Percentiles rank a stretch among this genome's conserved stretches.
Conservation (phyloP, 2,113 vertebrate species). For the Maccullochella peelii region DNA sequence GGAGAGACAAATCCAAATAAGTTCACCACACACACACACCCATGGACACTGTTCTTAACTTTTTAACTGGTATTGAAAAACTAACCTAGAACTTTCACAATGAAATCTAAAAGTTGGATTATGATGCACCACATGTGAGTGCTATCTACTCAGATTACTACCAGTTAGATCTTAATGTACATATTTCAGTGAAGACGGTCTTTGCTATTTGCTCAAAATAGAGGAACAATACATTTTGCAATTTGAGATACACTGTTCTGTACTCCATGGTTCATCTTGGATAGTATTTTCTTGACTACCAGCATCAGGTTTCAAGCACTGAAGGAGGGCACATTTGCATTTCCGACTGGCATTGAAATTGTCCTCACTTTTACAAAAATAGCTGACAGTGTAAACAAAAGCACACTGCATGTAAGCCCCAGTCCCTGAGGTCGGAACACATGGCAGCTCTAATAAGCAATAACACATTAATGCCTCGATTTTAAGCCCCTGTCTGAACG, state of each 20-base stretch:
- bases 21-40: constrained; percentile 15
- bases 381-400: constrained; percentile 40
- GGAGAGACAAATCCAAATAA: not conserved
- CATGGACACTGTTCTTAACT: not conserved
- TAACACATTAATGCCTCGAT: constrained; percentile 56
- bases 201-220: not conserved
- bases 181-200: not conserved
- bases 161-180: not conserved
- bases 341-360: not conserved
- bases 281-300: not conserved
- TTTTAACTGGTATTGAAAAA: not conserved
- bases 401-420: not conserved
- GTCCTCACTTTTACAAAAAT: constrained; percentile 26
- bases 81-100: not conserved
- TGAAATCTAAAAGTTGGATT: not conserved
- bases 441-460: constrained; percentile 70
- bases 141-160: no score
- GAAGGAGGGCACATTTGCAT: not conserved
- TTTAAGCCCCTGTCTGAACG: constrained; percentile 70
- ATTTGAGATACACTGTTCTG: not conserved
- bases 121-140: no score
- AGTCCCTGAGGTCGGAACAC: constrained; percentile 51
- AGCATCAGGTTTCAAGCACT: not conserved
- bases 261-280: not conserved
- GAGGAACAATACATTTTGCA: not conserved